These are phyloP conservation scores for Phyllotis vaccarum DNA, from an alignment of 2,797 vertebrate genomes.

Conservation along the genomic window DNA sequence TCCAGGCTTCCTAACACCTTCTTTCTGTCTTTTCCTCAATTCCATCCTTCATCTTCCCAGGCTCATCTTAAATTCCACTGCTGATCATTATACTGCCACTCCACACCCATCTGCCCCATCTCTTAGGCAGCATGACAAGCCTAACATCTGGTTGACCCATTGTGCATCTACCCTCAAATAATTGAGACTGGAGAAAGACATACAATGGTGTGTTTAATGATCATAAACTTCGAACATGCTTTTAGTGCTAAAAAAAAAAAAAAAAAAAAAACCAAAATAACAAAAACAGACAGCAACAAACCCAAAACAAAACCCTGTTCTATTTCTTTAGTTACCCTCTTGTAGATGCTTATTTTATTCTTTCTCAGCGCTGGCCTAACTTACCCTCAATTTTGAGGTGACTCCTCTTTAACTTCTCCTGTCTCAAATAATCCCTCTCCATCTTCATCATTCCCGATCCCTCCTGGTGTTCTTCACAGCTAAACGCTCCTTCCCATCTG, in stretches of 20 bases:
- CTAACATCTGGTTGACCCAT: not conserved
- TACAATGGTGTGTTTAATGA: not conserved
- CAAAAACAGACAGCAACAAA: too few relatives aligned
- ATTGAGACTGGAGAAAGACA: constrained; percentile 7
- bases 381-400: not conserved
- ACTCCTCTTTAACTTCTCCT: not conserved
- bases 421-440: not conserved
- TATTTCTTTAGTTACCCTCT: constrained; percentile 30
- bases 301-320: too few relatives aligned
- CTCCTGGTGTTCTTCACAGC: not conserved
- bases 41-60: not conserved
- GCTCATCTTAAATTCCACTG: not conserved
- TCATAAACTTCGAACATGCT: not conserved
- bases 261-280: not conserved
- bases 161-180: not conserved
- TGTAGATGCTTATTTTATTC: not conserved
- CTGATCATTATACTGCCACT: not conserved
- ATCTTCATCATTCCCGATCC: not conserved
- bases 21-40: not conserved
- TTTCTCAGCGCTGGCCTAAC: not conserved
- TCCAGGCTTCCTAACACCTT: not conserved
- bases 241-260: not conserved
- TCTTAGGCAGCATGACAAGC: not conserved
- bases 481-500: not conserved
- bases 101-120: not conserved